A percentile compares a stretch with the other conserved stretches of the same genome.
These are phyloP conservation scores for Oncorhynchus kisutch DNA, from an alignment of 2,113 vertebrate genomes.

Conservation along the genomic window DNA sequence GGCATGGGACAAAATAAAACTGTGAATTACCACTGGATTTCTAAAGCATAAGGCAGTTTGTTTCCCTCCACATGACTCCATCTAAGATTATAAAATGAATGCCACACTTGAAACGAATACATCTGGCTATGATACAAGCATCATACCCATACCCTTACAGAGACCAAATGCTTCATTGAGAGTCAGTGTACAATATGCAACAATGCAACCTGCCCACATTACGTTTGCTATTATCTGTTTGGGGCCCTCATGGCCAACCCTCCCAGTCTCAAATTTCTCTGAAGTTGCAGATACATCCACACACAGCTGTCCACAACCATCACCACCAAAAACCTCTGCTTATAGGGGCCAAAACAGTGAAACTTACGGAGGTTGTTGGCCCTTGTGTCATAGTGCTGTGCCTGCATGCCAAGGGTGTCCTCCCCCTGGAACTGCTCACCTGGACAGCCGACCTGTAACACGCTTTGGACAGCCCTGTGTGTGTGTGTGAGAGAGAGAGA, in stretches of 20 bases:
- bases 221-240: not conserved
- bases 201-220: not conserved
- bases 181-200: not conserved
- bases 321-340: not conserved
- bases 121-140: not conserved
- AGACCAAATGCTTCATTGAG: not conserved
- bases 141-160: not conserved
- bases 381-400: slow-evolving; percentile 87
- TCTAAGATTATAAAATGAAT: not conserved
- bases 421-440: slow-evolving; percentile 90
- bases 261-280: not conserved
- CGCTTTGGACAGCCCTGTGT: slow-evolving; percentile 90
- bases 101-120: not conserved
- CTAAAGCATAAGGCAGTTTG: slow-evolving; percentile 31
- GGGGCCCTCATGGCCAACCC: not conserved
- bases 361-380: slow-evolving; percentile 93
- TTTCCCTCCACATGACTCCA: not conserved
- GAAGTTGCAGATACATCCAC: not conserved
- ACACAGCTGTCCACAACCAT: not conserved
- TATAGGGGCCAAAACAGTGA: slow-evolving; percentile 6
- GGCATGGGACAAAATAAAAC: slow-evolving; percentile 61
- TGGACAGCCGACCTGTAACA: slow-evolving; percentile 92
- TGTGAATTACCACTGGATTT: slow-evolving; percentile 51
- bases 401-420: slow-evolving; percentile 90
- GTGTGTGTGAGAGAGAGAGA: slow-evolving; percentile 24